Percentiles rank a stretch among this genome's conserved stretches.
Evolutionary conservation across 2,888 invertebrate genomes (phyloP).

Genomic region (Ganaspis brasiliensis): DNA sequence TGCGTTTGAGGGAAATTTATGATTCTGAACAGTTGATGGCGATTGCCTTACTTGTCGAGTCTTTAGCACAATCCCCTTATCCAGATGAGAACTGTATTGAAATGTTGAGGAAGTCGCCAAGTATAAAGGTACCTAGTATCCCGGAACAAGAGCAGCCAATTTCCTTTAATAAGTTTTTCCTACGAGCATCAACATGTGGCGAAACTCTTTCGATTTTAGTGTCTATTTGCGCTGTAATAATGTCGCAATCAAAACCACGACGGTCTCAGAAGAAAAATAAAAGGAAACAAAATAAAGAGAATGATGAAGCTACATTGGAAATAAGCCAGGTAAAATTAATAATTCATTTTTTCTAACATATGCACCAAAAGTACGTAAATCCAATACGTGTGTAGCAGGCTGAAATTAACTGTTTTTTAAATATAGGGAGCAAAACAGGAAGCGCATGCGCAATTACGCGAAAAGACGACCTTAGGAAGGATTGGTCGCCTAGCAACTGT

Average conservation of each 20-base stretch:
- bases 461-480: too few species aligned
- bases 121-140: constrained; percentile 69
- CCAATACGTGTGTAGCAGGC: too few species aligned
- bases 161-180: constrained; percentile 73
- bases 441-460: too few species aligned
- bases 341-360: not conserved
- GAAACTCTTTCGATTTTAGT: constrained; percentile 76
- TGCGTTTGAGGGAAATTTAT: constrained; percentile 75
- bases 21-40: constrained; percentile 75
- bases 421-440: too few species aligned
- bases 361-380: too few species aligned
- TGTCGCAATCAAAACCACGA: constrained; percentile 67
- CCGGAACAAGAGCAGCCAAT: constrained; percentile 69
- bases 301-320: constrained; percentile 63
- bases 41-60: constrained; percentile 72
- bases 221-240: constrained; percentile 72
- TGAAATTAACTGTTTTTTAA: too few species aligned
- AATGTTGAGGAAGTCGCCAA: constrained; percentile 65
- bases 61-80: constrained; percentile 67
- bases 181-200: constrained; percentile 77
- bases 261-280: constrained; percentile 73
- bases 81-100: constrained; percentile 73
- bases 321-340: constrained; percentile 69
- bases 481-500: too few species aligned
- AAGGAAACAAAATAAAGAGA: constrained; percentile 72